Base-by-base conservation (phyloP, 2,888 invertebrate genomes). In the Bombylius discolor region DNA sequence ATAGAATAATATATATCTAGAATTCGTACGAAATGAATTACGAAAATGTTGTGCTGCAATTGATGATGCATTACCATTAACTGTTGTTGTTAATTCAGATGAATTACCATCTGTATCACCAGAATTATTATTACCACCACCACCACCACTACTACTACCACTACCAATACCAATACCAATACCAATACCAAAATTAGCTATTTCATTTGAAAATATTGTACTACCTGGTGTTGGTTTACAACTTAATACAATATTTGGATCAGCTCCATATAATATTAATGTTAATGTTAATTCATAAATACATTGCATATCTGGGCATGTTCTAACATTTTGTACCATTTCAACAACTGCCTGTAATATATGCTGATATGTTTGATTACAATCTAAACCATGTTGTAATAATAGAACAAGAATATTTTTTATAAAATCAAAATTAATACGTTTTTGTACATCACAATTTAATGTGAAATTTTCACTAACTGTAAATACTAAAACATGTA, bases 241-340 rank as follows among this genome's bases (percentile, higher is more conserved):
- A 57, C 72, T 74, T 45, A 84, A 76, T 62, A 79, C 79, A 56
- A 84, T 75, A 66, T 85, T 83, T 14, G 86, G 84, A 76, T 87
- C 81, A 47, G 85, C 87, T 53, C 87, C 86, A 67, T 84, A 84
- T 68, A 85, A 85, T 50, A 87, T 78, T 23, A 87, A 76, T 2
- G 84, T 84, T 59, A 83, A 71, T 5, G 85, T 81, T 64, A 87
- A 77, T 65, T 82, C 82, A 67, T 85, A 82, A 55, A 87, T 81
- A 68, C 83, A 82, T 61, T 79, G 77, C 65, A 87, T 80, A 67
- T 87, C 87, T 52, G 77, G 75, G 56, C 82, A 80, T 56, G 79
- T 79, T 47, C 83, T 76, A 42, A 85, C 83, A 66, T 82, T 81
- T 65, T 82, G 81, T 50, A 85, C 82, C 79, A 87, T 81, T 65